Percentiles rank a stretch among this genome's conserved stretches.
phyloP scores from a whole-genome alignment of 2,113 vertebrate genomes.

The Lichenostomus cassidix region DNA sequence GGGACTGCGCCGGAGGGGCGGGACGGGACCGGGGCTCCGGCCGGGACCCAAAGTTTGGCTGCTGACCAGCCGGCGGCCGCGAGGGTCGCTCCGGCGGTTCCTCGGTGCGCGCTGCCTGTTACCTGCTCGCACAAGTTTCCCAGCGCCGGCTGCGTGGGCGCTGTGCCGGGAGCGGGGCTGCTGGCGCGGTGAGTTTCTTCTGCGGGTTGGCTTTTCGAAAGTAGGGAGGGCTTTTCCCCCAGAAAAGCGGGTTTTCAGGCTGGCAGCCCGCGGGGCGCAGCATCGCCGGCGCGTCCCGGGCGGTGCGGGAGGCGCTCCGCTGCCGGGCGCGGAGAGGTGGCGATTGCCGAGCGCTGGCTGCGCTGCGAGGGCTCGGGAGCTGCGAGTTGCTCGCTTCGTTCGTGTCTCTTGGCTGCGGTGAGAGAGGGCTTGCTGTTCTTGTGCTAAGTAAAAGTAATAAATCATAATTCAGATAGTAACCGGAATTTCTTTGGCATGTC shows the following conservation, averaged over 20 bases:
- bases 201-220: background rate
- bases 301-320: background rate
- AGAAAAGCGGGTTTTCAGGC: background rate
- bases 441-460: background rate
- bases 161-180: background rate
- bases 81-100: background rate
- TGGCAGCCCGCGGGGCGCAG: background rate
- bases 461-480: background rate
- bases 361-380: rapidly evolving
- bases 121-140: background rate
- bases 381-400: background rate
- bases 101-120: background rate
- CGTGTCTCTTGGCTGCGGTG: background rate
- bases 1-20: background rate
- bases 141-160: background rate
- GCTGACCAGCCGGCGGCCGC: background rate
- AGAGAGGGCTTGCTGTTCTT: background rate
- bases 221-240: rapidly evolving
- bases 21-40: rapidly evolving
- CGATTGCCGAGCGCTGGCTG: background rate
- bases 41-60: background rate
- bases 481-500: rapidly evolving
- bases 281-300: background rate
- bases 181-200: background rate
- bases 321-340: background rate